These are phyloP conservation scores for Hypocryptadius cinnamomeus DNA, from an alignment of 2,113 vertebrate genomes.

Conservation along the genomic window DNA sequence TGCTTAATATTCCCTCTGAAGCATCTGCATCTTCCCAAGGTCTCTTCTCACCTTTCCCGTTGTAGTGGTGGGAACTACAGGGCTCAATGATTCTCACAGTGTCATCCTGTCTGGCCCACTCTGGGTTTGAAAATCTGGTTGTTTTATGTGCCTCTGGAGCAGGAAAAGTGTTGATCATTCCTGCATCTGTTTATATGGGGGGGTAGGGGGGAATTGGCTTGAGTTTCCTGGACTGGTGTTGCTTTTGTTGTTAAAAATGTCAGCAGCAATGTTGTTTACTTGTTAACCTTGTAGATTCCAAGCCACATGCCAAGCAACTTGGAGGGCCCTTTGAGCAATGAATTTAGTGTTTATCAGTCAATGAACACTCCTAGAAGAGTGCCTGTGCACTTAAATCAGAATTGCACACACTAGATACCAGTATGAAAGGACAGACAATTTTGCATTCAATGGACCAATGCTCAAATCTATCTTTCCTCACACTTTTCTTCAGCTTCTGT, in stretches of 20 bases:
- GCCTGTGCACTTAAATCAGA: background rate
- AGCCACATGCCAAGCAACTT: background rate
- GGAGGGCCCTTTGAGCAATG: background rate
- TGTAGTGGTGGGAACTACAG: constrained; percentile 33
- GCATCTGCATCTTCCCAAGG: background rate
- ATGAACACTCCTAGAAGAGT: background rate
- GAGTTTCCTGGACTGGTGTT: constrained; percentile 49
- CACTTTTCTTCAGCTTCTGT: background rate
- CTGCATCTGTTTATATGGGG: constrained; percentile 48
- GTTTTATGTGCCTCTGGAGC: constrained; percentile 55
- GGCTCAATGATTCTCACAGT: constrained; percentile 56
- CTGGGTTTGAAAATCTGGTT: constrained; percentile 32
- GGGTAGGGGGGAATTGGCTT: background rate
- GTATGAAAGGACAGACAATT: background rate
- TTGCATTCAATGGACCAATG: accelerated
- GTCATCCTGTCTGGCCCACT: constrained; percentile 54
- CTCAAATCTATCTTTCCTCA: background rate
- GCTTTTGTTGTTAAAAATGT: constrained; percentile 62
- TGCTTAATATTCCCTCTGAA: background rate
- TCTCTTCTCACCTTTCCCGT: background rate
- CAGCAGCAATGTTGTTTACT: constrained; percentile 39
- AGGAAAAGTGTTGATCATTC: constrained; percentile 63
- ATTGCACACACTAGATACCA: background rate
- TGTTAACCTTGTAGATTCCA: constrained; percentile 33
- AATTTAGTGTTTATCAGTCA: background rate